Evolutionary conservation across 2,113 vertebrate species (phyloP).

Genomic region (Spea multiplicata): DNA sequence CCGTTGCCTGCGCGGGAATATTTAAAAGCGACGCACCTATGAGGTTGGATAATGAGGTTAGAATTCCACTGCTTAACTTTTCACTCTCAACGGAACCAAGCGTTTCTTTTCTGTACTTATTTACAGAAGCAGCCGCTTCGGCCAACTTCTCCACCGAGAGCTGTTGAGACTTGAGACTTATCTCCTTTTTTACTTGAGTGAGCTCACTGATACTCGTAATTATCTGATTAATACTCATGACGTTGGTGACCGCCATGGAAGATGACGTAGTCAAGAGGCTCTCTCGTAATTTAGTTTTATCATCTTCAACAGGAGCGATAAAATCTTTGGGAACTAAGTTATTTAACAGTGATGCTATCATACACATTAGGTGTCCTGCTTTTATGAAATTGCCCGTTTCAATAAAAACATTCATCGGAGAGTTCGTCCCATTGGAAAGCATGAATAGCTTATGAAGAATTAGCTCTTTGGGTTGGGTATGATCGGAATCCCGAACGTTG

Average conservation of each 20-base stretch:
- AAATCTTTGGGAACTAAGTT: slow-evolving; percentile 12
- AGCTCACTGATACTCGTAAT: slow-evolving; percentile 52
- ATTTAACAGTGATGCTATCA: slow-evolving; percentile 59
- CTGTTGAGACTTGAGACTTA: slow-evolving; percentile 35
- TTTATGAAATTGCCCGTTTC: slow-evolving; percentile 48
- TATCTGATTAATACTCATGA: slow-evolving; percentile 58
- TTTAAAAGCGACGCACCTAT: slow-evolving; percentile 53
- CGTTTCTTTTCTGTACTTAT: not conserved
- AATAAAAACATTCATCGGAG: slow-evolving; percentile 28
- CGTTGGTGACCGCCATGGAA: slow-evolving; percentile 39
- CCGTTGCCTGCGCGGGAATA: not conserved
- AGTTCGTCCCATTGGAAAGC: not conserved
- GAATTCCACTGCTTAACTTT: slow-evolving; percentile 57
- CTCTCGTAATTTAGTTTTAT: slow-evolving; percentile 48
- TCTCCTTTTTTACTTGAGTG: slow-evolving; percentile 49
- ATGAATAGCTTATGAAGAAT: slow-evolving; percentile 41
- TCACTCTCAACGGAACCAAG: slow-evolving; percentile 55
- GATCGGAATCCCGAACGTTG: slow-evolving; percentile 12
- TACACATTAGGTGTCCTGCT: slow-evolving; percentile 54
- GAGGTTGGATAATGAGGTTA: slow-evolving; percentile 58
- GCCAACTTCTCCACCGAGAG: slow-evolving; percentile 41
- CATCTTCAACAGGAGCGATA: not conserved
- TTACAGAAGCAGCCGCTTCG: slow-evolving; percentile 50
- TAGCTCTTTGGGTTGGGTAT: accelerated
- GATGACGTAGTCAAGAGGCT: slow-evolving; percentile 51